Evolutionary conservation across 1,140 invertebrate genomes (phyloP).

Genomic region (Drosophila orena): DNA sequence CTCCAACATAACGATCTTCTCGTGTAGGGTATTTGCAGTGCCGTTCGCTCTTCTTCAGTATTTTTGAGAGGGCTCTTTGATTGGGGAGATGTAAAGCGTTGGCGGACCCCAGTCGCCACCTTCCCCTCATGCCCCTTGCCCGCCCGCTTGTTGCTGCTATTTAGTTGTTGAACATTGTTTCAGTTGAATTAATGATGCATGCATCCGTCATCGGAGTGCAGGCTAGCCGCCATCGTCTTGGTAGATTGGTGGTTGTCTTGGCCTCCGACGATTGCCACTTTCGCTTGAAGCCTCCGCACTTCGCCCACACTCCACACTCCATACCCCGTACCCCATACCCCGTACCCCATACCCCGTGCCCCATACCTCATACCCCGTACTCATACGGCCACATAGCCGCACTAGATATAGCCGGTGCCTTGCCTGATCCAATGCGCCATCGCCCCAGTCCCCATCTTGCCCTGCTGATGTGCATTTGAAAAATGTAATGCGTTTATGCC

Average conservation of each 20-base stretch:
- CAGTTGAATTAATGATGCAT: constrained; percentile 82
- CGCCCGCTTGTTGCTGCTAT: constrained; percentile 30
- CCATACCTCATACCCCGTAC: constrained; percentile 8
- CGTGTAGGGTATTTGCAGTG: background rate
- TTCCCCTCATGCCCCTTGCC: background rate
- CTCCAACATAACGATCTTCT: background rate
- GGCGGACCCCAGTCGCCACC: constrained; percentile 29
- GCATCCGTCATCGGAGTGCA: constrained; percentile 78
- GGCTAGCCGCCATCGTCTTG: constrained; percentile 39
- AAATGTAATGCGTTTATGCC: constrained; percentile 69
- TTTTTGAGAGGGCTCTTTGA: constrained; percentile 32
- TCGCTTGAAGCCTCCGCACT: constrained; percentile 47
- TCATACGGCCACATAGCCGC: constrained; percentile 9
- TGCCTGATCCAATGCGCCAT: constrained; percentile 15
- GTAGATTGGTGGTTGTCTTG: background rate
- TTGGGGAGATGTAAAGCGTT: constrained; percentile 48
- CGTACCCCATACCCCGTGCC: constrained; percentile 46
- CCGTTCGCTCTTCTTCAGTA: background rate
- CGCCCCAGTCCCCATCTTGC: constrained; percentile 5
- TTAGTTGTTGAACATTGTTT: constrained; percentile 53
- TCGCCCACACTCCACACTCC: constrained; percentile 48
- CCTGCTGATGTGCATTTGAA: constrained; percentile 54
- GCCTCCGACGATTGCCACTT: constrained; percentile 54
- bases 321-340: constrained; percentile 12
- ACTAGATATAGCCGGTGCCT: constrained; percentile 24